Evolutionary conservation across 2,797 vertebrate species (phyloP).

Genomic region (Lycodopsis pacificus): DNA sequence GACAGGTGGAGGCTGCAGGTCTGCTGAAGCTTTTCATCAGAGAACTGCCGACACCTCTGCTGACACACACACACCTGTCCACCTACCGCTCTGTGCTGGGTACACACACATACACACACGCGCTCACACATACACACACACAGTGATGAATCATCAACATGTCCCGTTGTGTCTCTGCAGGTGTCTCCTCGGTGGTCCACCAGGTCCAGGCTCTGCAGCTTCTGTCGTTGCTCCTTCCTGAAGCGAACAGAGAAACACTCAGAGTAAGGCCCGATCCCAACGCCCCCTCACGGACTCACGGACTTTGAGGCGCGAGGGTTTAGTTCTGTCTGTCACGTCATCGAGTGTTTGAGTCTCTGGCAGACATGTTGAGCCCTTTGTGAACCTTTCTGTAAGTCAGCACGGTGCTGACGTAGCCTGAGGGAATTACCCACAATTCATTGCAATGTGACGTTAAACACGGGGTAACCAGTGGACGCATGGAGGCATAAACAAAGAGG

Average conservation of each 20-base stretch:
- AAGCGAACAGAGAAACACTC: constrained; percentile 91
- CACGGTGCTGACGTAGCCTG: too few species aligned
- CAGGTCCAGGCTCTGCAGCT: constrained; percentile 96
- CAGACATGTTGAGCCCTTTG: too few species aligned
- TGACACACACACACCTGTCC: constrained; percentile 92
- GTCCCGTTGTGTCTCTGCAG: constrained; percentile 71
- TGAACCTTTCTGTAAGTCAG: too few species aligned
- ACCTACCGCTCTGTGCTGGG: constrained; percentile 91
- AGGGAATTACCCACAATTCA: too few species aligned
- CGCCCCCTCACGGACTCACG: too few species aligned
- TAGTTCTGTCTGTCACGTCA: too few species aligned
- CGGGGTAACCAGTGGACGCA: too few species aligned
- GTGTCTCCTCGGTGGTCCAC: constrained; percentile 88
- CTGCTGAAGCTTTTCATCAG: constrained; percentile 96
- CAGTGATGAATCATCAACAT: too few species aligned
- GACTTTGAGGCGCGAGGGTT: too few species aligned
- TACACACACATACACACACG: constrained; percentile 62
- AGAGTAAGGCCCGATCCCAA: constrained; percentile 79
- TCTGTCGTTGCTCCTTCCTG: constrained; percentile 92
- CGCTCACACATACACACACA: constrained; percentile 1
- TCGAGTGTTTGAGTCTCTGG: too few species aligned
- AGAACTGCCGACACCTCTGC: constrained; percentile 92
- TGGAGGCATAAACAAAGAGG: too few species aligned
- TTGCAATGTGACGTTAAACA: too few species aligned
- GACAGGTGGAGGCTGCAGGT: constrained; percentile 92